phyloP scores from a whole-genome alignment of 2,113 vertebrate species.

The Tragelaphus strepsiceros region DNA sequence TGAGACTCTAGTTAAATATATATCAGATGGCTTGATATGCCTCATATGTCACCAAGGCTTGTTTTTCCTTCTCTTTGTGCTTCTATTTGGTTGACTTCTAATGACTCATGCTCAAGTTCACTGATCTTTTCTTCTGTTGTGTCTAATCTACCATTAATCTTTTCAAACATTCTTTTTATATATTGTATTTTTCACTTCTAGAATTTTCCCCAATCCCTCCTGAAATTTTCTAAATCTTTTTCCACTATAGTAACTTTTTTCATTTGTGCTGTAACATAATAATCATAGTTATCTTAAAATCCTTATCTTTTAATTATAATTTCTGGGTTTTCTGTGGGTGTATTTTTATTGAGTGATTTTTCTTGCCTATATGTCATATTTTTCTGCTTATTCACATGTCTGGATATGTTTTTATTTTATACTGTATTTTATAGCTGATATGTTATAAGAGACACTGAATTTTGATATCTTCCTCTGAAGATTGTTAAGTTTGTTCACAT shows the following conservation, averaged over 20 bases:
- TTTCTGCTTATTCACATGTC: not conserved
- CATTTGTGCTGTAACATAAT: not conserved
- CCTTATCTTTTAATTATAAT: not conserved
- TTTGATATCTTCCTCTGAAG: not conserved
- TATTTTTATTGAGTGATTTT: not conserved
- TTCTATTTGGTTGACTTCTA: not conserved
- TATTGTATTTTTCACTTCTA: not conserved
- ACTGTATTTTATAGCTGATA: not conserved
- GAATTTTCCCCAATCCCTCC: not conserved
- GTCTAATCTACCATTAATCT: not conserved
- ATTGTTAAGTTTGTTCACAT: not conserved
- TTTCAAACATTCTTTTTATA: not conserved
- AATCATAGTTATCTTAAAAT: not conserved
- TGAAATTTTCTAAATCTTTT: not conserved
- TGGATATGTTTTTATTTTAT: not conserved
- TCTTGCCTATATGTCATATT: not conserved
- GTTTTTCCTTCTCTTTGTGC: not conserved
- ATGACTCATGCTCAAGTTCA: not conserved
- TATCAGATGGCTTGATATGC: not conserved
- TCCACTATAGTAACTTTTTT: not conserved
- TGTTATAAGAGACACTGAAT: not conserved
- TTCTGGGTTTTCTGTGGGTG: not conserved
- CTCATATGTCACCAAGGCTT: not conserved
- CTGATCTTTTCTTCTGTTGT: not conserved
- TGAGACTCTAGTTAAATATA: not conserved